A percentile compares a stretch with the other conserved stretches of the same genome.
Evolutionary conservation across 1,140 invertebrate species (phyloP).

Genomic region (Dufourea novaeangliae): DNA sequence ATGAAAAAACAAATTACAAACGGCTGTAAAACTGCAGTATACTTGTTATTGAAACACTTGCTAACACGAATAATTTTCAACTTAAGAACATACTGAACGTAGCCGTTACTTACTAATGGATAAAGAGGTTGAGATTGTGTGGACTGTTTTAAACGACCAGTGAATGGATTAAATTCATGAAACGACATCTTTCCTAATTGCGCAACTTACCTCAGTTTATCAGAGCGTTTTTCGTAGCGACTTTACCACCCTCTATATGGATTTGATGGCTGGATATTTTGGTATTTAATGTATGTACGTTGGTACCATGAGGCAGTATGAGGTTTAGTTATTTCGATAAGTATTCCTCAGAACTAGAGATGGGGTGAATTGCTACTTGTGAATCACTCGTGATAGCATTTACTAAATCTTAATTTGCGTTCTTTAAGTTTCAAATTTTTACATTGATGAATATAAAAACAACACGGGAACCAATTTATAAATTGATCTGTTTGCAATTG

Average conservation of each 20-base stretch:
- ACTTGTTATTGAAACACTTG: background rate
- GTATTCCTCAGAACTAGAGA: too few species aligned
- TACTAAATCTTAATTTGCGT: too few species aligned
- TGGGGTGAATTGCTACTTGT: too few species aligned
- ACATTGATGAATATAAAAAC: too few species aligned
- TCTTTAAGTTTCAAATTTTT: too few species aligned
- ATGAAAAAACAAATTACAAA: background rate
- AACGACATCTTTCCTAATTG: constrained; percentile 54
- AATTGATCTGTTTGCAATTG: too few species aligned
- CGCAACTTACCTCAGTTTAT: constrained; percentile 20
- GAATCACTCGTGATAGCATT: too few species aligned
- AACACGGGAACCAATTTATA: too few species aligned
- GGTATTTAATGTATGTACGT: background rate
- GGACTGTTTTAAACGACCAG: constrained; percentile 55
- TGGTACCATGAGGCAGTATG: background rate
- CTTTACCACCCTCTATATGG: background rate
- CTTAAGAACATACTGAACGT: background rate
- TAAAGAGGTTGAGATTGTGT: constrained; percentile 48
- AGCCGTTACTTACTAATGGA: constrained; percentile 63
- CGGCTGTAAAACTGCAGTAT: background rate
- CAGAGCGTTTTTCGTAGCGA: background rate
- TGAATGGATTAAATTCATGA: constrained; percentile 56
- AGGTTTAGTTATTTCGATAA: background rate
- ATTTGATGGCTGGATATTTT: background rate
- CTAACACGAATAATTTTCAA: background rate